Evolutionary conservation across 64 coral and sea anemone genomes (phyloP).

Genomic region (Astreopora myriophthalma): DNA sequence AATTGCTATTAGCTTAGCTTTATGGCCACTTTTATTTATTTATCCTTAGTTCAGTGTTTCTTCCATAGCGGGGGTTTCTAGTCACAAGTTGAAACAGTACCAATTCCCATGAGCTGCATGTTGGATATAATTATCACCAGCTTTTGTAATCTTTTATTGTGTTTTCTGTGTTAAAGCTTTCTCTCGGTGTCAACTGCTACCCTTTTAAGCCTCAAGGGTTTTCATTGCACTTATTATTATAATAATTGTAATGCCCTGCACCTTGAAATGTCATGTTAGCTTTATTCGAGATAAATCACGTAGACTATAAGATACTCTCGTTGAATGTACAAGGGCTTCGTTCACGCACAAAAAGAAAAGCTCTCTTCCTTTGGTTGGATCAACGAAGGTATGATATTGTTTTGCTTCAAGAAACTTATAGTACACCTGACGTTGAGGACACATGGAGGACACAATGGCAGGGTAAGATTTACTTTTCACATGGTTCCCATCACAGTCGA

Average conservation of each 20-base stretch:
- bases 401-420: slow-evolving; percentile 38
- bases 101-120: neutral
- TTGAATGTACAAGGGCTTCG: neutral
- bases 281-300: neutral
- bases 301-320: neutral
- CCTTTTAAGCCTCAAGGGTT: neutral
- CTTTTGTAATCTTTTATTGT: neutral
- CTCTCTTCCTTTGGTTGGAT: neutral
- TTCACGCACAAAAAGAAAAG: neutral
- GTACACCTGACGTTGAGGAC: neutral
- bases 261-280: neutral
- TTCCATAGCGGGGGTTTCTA: neutral
- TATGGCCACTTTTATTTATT: neutral
- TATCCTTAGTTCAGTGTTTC: neutral
- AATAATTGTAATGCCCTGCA: neutral
- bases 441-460: neutral
- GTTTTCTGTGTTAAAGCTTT: neutral
- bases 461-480: neutral
- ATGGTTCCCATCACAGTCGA: neutral
- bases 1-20: neutral
- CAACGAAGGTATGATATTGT: slow-evolving; percentile 2
- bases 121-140: neutral
- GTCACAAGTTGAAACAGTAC: neutral
- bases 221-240: neutral
- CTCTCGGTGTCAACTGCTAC: neutral